Percentiles rank a stretch among this genome's conserved stretches.
Conservation (phyloP, 2,113 vertebrate species). For the Ibidorhyncha struthersii region DNA sequence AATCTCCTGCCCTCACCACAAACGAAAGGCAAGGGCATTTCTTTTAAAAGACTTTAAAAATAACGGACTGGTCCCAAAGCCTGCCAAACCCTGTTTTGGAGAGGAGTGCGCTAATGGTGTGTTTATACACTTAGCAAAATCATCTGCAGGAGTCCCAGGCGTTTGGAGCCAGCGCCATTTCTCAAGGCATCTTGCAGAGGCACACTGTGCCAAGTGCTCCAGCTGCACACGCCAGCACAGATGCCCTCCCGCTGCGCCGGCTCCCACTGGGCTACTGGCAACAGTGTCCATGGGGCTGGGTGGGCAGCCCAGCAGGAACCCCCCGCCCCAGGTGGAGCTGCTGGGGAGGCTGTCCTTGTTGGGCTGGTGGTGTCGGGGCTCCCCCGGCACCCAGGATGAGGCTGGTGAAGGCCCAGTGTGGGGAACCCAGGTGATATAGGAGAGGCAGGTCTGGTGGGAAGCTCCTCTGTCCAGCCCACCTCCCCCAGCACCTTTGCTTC, state of each 20-base stretch:
- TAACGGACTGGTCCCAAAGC: neutral
- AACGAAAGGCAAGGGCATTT: neutral
- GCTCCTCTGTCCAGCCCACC: neutral
- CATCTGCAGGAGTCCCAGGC: neutral
- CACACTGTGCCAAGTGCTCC: fast-evolving
- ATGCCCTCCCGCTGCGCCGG: fast-evolving
- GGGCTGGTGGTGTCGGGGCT: neutral
- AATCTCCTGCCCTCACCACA: neutral
- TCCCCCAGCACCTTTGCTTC: neutral
- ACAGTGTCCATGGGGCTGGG: neutral
- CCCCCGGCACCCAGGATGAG: neutral
- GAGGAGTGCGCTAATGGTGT: fast-evolving
- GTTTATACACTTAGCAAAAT: neutral
- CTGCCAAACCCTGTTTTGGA: neutral
- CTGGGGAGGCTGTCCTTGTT: neutral
- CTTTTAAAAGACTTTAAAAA: neutral
- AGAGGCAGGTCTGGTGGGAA: neutral
- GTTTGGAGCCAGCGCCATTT: neutral
- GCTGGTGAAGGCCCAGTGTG: neutral
- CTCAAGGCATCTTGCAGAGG: neutral
- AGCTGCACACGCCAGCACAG: fast-evolving
- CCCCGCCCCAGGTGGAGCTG: neutral
- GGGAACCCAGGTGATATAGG: neutral
- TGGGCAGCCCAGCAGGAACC: neutral
- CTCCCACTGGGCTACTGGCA: fast-evolving